Evolutionary conservation across 2,113 vertebrate species (phyloP), one percentile per base, ranked within the genome.

Genomic region (Actenoides lindsayi): DNA sequence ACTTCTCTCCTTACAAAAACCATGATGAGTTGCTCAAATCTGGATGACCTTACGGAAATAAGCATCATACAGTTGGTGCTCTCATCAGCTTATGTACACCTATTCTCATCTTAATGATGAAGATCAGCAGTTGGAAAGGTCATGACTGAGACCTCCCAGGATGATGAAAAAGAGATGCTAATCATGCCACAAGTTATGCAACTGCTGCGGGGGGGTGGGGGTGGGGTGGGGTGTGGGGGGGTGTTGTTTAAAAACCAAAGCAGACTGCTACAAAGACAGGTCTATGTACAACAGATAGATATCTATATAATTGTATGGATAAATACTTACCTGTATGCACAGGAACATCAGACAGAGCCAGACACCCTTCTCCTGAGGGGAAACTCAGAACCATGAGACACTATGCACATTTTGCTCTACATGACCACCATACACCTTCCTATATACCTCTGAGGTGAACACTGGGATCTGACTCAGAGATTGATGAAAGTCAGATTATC

Each of bases 241-340:
- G 44, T 42, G 17, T 46, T 50, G 70, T 90, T 91, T 20, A 90
- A 87, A 95, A 94, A 83, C 74, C 30, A 85, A 93, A 87, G 74
- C n/a, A 93, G 92, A 96, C 25, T 83, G 85, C 78, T 94, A 90
- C 79, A 96, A 85, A 96, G 76, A 81, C 60, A 93, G 93, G 84
- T 37, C 82, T 93, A 80, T 81, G 33, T 94, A 94, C 68, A 90
- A 74, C 63, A 96, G 92, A 96, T 96, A 96, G 16, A 5, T 90
- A 96, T 96, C 94, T 96, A 77, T n/a, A 86, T 96, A 96, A 96
- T 93, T 96, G 82, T 92, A 96, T 93, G 95, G 90, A 96, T 96
- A 96, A 97, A 93, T 96, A 94, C 65, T 74, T 94, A 78, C 94
- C 92, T 96, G 94, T 91, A 95, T 56, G 79, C 93, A 96, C 92